Evolutionary conservation across 2,797 vertebrate species (phyloP), one percentile per base, ranked within the genome.

Genomic region (Remorina albescens): DNA sequence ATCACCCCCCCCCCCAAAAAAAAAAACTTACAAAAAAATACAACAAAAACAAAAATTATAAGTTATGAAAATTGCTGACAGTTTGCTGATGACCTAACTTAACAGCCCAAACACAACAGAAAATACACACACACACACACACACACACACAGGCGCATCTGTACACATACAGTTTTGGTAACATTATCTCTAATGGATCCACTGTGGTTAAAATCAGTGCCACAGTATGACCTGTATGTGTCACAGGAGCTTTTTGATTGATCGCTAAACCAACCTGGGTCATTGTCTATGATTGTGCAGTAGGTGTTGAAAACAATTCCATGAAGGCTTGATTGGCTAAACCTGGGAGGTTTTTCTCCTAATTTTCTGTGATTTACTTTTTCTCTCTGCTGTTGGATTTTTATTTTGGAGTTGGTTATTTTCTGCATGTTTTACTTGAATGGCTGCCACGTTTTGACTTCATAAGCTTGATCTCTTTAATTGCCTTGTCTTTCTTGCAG

Each of bases 371-470:
- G 85, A 90, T 63, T 76, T 88, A 46, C 69, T 7, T 44, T 44
- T 39, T 32, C 67, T 70, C 56, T 42, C 67, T 72, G 80, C 73
- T 81, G 75, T 91, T 92, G 75, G 78, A 71, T 91, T 84, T 93
- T 85, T 92, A 88, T 87, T 89, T 92, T 78, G 32, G 68, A 86
- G 56, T 76, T 71, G 69, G 70, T 84, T 75, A 74, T 87, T 88
- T 92, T 94, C 91, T 95, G 96, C 96, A 96, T 96, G 95, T 96
- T 95, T 96, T 97, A 97, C 96, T 98, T 98, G 97, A 97, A 98
- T 94, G 96, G 96, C 95, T 95, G 96, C 95, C 91, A 96, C 95
- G 92, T 94, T 94, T 95, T 95, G 95, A 96, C 96, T 96, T 97
- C 95, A 95, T 94, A 80, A 94, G 95, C 94, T 96, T 95, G 92